phyloP scores from a whole-genome alignment of 2,113 vertebrate genomes.

The Blennius ocellaris region DNA sequence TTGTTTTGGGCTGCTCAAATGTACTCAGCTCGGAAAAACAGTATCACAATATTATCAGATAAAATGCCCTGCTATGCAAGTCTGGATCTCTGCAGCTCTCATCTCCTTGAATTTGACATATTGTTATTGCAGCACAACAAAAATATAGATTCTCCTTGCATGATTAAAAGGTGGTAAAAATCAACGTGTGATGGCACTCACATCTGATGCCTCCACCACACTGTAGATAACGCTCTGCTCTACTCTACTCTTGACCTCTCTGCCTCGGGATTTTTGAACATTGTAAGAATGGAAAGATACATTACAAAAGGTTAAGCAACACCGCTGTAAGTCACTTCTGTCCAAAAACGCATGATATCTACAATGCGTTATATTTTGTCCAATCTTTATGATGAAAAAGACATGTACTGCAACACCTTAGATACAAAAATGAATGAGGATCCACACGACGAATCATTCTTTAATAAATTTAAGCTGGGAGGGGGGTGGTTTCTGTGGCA shows the following conservation, averaged over 20 bases:
- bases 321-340: constrained; percentile 26
- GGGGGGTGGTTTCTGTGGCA: constrained; percentile 34
- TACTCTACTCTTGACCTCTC: constrained; percentile 7
- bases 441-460: constrained; percentile 9
- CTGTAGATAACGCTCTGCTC: constrained; percentile 25
- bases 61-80: not conserved
- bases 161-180: constrained; percentile 42
- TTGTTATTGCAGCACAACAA: not conserved
- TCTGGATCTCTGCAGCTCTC: not conserved
- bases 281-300: constrained; percentile 22
- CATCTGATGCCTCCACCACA: constrained; percentile 38
- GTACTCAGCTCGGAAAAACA: constrained; percentile 13
- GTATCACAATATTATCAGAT: not conserved
- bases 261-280: constrained; percentile 30
- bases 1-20: constrained; percentile 25
- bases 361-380: constrained; percentile 11
- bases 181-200: constrained; percentile 3
- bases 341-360: constrained; percentile 21
- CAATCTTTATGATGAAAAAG: constrained; percentile 23
- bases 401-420: constrained; percentile 14
- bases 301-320: constrained; percentile 39
- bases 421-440: not conserved
- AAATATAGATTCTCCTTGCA: not conserved
- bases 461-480: not conserved
- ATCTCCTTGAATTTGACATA: not conserved